Evolutionary conservation across 2,113 vertebrate species (phyloP).

Genomic region (Lepidothrix coronata): DNA sequence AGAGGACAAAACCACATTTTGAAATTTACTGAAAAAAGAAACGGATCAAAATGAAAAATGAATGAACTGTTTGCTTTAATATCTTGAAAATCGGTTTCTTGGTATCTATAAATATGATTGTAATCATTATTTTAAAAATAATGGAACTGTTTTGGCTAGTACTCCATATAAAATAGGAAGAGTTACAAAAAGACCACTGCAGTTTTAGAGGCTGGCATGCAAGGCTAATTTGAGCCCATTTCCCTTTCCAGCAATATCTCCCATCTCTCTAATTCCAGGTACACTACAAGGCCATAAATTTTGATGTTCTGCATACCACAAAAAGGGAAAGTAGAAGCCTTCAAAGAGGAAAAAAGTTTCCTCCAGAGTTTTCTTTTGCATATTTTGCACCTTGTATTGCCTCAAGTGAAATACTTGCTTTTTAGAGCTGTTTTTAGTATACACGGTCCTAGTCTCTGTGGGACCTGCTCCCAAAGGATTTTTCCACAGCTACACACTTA

Average conservation of each 20-base stretch:
- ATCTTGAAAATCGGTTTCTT: not conserved
- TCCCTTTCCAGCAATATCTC: not conserved
- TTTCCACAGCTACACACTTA: not conserved
- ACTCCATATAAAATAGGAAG: not conserved
- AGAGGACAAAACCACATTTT: constrained; percentile 6
- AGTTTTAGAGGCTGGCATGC: not conserved
- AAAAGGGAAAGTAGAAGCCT: not conserved
- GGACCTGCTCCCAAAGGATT: not conserved
- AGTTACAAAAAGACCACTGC: not conserved
- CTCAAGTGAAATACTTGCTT: not conserved
- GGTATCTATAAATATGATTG: not conserved
- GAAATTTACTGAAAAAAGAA: not conserved
- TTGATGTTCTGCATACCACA: not conserved
- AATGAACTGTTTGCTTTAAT: not conserved
- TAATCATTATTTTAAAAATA: not conserved
- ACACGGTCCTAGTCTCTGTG: not conserved
- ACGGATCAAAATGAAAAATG: not conserved
- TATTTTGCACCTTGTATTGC: not conserved
- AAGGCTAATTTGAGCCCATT: not conserved
- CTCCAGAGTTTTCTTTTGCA: not conserved
- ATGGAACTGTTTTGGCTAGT: not conserved
- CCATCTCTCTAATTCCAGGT: not conserved
- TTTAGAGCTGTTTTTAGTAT: not conserved
- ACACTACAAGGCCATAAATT: not conserved
- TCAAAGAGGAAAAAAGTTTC: not conserved